phyloP scores from a whole-genome alignment of 2,113 vertebrate genomes.

The Toxotes jaculatrix region DNA sequence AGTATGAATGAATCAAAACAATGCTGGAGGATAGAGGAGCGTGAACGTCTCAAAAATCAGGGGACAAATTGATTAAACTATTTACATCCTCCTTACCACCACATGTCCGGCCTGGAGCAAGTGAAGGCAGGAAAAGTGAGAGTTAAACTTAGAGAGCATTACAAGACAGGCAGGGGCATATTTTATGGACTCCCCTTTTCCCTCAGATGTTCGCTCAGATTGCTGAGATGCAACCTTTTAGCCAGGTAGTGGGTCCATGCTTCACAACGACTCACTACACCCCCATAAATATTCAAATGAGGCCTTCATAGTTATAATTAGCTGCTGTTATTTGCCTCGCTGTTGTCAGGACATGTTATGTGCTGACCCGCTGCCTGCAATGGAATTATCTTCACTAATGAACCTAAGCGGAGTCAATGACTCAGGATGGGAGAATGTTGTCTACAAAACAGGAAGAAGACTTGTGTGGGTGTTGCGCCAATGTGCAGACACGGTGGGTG shows the following conservation, averaged over 20 bases:
- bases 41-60: not conserved
- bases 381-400: constrained; percentile 77
- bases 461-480: constrained; percentile 64
- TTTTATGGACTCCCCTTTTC: not conserved
- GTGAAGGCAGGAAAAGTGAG: constrained; percentile 8
- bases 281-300: constrained; percentile 63
- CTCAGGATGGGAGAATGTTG: constrained; percentile 72
- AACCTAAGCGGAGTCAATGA: constrained; percentile 79
- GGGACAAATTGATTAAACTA: not conserved
- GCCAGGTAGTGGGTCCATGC: constrained; percentile 37
- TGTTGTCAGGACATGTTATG: constrained; percentile 62
- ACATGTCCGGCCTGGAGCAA: constrained; percentile 1
- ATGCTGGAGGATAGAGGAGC: constrained; percentile 3
- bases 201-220: constrained; percentile 31
- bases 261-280: constrained; percentile 46
- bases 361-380: constrained; percentile 69
- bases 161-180: not conserved
- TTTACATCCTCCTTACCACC: not conserved
- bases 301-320: constrained; percentile 70
- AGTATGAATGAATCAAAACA: constrained; percentile 13
- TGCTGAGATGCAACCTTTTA: constrained; percentile 39
- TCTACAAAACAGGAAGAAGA: constrained; percentile 74
- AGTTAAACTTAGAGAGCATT: constrained; percentile 11
- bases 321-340: constrained; percentile 58
- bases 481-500: constrained; percentile 68